Evolutionary conservation across 2,888 invertebrate genomes (phyloP).

Genomic region (Drosophila demipolita): DNA sequence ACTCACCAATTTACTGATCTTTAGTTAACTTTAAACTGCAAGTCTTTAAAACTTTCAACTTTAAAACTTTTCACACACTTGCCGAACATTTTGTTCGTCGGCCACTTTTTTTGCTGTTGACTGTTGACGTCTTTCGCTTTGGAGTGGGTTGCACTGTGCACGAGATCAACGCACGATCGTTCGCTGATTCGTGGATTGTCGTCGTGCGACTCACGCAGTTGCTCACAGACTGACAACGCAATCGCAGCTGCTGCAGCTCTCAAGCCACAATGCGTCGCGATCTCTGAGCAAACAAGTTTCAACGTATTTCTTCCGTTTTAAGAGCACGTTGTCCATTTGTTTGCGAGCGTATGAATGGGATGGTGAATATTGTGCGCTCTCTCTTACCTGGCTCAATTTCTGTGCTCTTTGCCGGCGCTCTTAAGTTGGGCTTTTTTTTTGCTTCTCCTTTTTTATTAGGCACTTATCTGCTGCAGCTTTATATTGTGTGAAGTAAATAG

Average conservation of each 20-base stretch:
- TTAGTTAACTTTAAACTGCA: background rate
- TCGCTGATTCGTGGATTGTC: constrained; percentile 58
- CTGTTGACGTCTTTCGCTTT: constrained; percentile 12
- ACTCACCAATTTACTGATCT: constrained; percentile 22
- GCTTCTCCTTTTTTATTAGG: constrained; percentile 36
- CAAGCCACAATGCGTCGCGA: constrained; percentile 30
- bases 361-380: constrained; percentile 15
- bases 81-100: constrained; percentile 18
- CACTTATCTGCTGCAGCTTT: constrained; percentile 25
- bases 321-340: constrained; percentile 12
- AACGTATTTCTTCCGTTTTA: constrained; percentile 10
- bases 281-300: constrained; percentile 44
- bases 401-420: constrained; percentile 51
- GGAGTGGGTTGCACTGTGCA: constrained; percentile 34
- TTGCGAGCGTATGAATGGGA: constrained; percentile 27
- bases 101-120: constrained; percentile 8
- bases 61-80: constrained; percentile 27
- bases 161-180: constrained; percentile 41
- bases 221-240: constrained; percentile 71
- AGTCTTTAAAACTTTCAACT: background rate
- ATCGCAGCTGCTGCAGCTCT: constrained; percentile 42
- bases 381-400: background rate
- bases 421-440: constrained; percentile 45
- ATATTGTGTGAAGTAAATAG: constrained; percentile 41
- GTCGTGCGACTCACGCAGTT: constrained; percentile 72